Conservation (phyloP, 2,113 vertebrate species). For the Ceyx cyanopectus region DNA sequence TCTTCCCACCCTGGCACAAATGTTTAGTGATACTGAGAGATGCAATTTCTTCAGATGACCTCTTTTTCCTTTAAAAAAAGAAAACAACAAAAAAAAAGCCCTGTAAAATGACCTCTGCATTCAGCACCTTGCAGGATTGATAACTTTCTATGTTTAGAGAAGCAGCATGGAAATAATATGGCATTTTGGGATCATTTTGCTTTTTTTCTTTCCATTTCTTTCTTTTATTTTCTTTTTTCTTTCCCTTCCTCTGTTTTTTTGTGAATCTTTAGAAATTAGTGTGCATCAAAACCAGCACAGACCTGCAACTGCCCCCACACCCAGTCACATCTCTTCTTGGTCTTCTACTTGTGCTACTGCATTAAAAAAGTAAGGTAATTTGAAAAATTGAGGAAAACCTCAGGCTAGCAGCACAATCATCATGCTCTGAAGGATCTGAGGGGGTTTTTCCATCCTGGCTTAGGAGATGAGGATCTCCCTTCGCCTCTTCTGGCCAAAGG, state of each 20-base stretch:
- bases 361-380: background rate
- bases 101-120: background rate
- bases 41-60: background rate
- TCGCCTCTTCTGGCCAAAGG: slow-evolving; percentile 63
- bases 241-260: background rate
- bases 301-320: background rate
- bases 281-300: background rate
- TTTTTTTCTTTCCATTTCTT: background rate
- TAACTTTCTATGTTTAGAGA: background rate
- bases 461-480: background rate
- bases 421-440: background rate
- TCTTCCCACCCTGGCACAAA: background rate
- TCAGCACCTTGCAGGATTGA: background rate
- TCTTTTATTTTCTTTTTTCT: background rate
- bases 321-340: background rate
- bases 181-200: background rate
- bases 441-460: accelerated
- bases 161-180: accelerated
- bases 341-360: background rate
- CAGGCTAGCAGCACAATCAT: background rate
- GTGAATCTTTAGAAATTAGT: background rate
- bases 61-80: background rate
- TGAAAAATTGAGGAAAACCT: background rate
- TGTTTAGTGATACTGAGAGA: background rate
- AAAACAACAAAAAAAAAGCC: no score